Evolutionary conservation across 2,888 invertebrate species (phyloP).

Genomic region (Antheraea assamensis): DNA sequence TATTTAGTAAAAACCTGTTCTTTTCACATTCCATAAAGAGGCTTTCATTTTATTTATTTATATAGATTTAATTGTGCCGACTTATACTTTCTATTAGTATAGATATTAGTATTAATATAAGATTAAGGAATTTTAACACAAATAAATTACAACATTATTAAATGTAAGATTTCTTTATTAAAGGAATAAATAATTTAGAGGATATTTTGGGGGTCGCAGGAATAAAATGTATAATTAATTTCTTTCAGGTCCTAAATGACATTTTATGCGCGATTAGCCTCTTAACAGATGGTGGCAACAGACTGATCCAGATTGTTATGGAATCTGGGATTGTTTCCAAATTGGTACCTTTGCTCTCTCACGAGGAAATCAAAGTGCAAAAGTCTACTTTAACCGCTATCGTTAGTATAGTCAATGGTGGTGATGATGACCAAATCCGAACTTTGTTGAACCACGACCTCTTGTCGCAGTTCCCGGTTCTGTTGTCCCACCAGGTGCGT

Average conservation of each 20-base stretch:
- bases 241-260: constrained; percentile 93
- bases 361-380: constrained; percentile 95
- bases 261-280: constrained; percentile 99
- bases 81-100: too few relatives aligned
- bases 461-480: constrained; percentile 94
- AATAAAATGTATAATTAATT: neutral
- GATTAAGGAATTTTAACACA: too few relatives aligned
- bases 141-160: too few relatives aligned
- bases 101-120: too few relatives aligned
- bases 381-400: constrained; percentile 98
- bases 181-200: too few relatives aligned
- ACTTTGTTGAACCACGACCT: constrained; percentile 97
- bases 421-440: constrained; percentile 99
- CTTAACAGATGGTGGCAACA: constrained; percentile 98
- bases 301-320: constrained; percentile 98
- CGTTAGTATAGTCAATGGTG: constrained; percentile 99
- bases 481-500: constrained; percentile 87
- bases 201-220: too few relatives aligned
- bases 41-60: too few relatives aligned
- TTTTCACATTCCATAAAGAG: too few relatives aligned
- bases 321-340: constrained; percentile 97
- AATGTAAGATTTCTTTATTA: too few relatives aligned
- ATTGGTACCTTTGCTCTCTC: constrained; percentile 97
- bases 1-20: too few relatives aligned
- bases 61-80: too few relatives aligned